Percentiles rank a stretch among this genome's conserved stretches.
phyloP scores from a whole-genome alignment of 2,888 invertebrate genomes.

The Acleris laterana region DNA sequence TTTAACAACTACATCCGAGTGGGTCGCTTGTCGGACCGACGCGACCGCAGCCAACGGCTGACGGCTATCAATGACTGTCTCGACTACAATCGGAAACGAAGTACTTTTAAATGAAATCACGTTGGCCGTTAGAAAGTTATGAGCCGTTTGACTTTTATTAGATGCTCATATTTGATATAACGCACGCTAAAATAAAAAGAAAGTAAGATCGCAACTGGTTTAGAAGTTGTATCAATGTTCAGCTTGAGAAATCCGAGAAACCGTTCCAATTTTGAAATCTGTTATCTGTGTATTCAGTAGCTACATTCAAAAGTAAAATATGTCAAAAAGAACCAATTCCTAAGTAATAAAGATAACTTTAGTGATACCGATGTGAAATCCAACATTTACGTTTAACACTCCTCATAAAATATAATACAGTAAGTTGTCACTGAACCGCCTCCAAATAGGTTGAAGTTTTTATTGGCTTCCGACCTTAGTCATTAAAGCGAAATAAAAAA shows the following conservation, averaged over 20 bases:
- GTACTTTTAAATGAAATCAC: slow-evolving; percentile 17
- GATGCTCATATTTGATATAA: no score
- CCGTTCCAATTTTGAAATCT: no score
- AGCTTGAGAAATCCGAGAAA: no score
- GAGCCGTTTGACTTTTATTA: slow-evolving; percentile 1
- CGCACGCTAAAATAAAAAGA: no score
- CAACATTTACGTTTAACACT: not conserved
- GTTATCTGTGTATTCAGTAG: no score
- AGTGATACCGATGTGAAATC: not conserved
- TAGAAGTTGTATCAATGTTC: no score
- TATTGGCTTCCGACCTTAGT: slow-evolving; percentile 8
- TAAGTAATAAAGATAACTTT: not conserved
- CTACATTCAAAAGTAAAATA: no score
- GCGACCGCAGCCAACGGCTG: slow-evolving; percentile 1
- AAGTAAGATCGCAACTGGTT: no score
- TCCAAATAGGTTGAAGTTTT: slow-evolving; percentile 13
- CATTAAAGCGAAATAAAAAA: slow-evolving; percentile 26
- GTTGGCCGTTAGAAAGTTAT: not conserved
- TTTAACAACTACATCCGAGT: slow-evolving; percentile 28
- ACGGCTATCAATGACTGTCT: slow-evolving; percentile 23
- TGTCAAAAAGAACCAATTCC: no score
- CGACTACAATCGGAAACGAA: slow-evolving; percentile 14
- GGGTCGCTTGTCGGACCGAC: slow-evolving; percentile 1
- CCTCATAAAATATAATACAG: not conserved
- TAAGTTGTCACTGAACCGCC: slow-evolving; percentile 6